These are phyloP conservation scores for Amniataba percoides DNA, from an alignment of 2,797 vertebrate genomes.

Conservation along the genomic window DNA sequence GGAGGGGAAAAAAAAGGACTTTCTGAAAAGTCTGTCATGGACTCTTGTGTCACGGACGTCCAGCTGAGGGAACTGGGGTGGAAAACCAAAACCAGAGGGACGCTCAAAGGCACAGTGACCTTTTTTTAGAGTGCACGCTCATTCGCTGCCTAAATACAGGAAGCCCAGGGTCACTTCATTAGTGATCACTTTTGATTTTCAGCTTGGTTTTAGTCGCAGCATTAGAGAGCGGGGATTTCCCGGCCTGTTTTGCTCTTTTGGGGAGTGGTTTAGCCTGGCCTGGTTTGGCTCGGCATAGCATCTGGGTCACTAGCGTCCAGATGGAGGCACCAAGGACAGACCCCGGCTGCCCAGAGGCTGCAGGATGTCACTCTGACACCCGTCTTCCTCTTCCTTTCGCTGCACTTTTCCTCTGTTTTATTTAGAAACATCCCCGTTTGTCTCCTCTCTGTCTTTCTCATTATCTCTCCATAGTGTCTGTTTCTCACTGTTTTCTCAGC, in stretches of 20 bases:
- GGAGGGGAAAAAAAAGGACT: conserved; percentile 23
- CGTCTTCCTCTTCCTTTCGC: conserved; percentile 33
- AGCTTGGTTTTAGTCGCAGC: conserved; percentile 3
- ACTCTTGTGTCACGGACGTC: conserved; percentile 47
- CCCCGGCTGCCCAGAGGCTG: conserved; percentile 34
- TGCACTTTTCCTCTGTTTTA: conserved; percentile 10
- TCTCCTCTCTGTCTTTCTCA: neutral
- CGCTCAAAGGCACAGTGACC: conserved; percentile 44
- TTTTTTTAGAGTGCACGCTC: conserved; percentile 27
- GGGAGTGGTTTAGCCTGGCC: conserved; percentile 11
- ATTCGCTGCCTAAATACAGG: conserved; percentile 19
- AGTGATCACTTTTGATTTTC: conserved; percentile 31
- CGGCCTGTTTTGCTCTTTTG: conserved; percentile 28
- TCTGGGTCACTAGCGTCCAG: conserved; percentile 34
- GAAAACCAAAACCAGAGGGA: conserved; percentile 64
- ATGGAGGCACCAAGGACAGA: conserved; percentile 30
- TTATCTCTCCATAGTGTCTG: conserved; percentile 1
- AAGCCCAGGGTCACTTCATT: neutral
- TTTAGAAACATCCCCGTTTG: neutral
- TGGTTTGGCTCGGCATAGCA: conserved; percentile 22
- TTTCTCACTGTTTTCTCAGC: neutral
- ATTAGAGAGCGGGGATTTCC: conserved; percentile 50
- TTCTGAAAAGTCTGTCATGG: conserved; percentile 46
- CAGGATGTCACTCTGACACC: conserved; percentile 64
- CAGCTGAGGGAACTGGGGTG: conserved; percentile 70